Base-by-base conservation (phyloP, 2,113 vertebrate species). In the Chionis minor region DNA sequence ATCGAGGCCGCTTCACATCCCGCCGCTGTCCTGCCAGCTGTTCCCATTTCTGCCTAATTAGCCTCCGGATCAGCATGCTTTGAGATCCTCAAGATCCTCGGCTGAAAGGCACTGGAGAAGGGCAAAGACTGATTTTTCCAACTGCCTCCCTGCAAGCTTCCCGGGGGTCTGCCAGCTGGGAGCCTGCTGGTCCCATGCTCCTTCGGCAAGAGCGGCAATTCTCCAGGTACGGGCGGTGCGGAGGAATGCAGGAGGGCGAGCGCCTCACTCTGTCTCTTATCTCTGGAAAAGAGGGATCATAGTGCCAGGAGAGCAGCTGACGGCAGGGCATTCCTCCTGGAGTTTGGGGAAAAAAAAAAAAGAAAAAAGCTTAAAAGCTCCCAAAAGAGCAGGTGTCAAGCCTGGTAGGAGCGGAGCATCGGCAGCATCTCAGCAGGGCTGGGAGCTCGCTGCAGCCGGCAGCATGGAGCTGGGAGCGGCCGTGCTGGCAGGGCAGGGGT, bases 81-180 rank as follows among this genome's bases (percentile, higher is more conserved):
- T 62, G 91, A 90, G 91, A 92, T 88, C 92, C 67, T 74, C 4
- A 88, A 90, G 91, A 92, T 88, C 92, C 67, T 74, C 4, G 0
- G 80, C 86, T 95, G 75, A 86, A 91, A 97, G 94, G 83, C 92
- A 86, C 86, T 3, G 1, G 88, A 70, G 92, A 89, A 96, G 91
- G 96, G 83, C 94, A 88, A 58, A 73, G 75, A 45, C 19, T 49
- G 67, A 67, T 86, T 45, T 44, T 88, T 83, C 91, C 7, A 0
- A 8, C 52, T 63, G 85, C 73, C n/a, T 84, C 58, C 51, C 85
- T 72, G 78, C 28, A 2, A 45, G 77, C 17, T 89, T 67, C 82
- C 79, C 2, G 0, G 12, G 78, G 85, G 4, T 20, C 70, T 92
- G 73, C 52, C 77, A 90, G 84, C 90, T 63, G 75, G 89, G 80